A percentile compares a stretch with the other conserved stretches of the same genome.
phyloP scores from a whole-genome alignment of 2,113 vertebrate species.

The Grammatotria lemairii region DNA sequence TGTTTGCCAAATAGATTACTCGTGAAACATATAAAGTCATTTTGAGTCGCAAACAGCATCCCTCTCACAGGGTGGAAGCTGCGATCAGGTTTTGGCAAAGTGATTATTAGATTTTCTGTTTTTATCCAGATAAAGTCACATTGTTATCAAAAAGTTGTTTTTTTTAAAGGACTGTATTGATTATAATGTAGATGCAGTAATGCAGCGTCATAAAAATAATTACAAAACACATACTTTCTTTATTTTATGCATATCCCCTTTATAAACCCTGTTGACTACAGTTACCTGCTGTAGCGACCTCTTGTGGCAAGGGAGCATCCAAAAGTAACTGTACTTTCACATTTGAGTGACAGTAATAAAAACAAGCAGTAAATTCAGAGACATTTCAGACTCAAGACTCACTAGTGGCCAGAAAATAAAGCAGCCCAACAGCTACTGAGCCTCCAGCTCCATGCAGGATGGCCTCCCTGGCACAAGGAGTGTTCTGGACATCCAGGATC shows the following conservation, averaged over 20 bases:
- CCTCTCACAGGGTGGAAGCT: not conserved
- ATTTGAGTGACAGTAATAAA: not conserved
- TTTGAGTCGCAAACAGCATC: rapidly evolving
- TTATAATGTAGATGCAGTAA: not conserved
- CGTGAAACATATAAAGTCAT: not conserved
- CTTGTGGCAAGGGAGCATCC: not conserved
- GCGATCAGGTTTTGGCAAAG: rapidly evolving
- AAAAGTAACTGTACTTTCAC: rapidly evolving
- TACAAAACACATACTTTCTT: not conserved
- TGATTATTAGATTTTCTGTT: rapidly evolving
- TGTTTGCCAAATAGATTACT: not conserved
- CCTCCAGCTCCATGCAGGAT: slow-evolving; percentile 48
- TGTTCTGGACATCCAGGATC: slow-evolving; percentile 40
- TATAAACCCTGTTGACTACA: not conserved
- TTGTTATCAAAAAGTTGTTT: rapidly evolving
- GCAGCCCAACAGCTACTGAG: slow-evolving; percentile 3
- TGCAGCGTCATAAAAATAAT: rapidly evolving
- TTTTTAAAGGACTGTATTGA: not conserved
- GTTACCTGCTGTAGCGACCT: not conserved
- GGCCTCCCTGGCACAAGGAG: slow-evolving; percentile 41
- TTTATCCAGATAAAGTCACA: not conserved
- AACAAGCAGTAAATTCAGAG: not conserved
- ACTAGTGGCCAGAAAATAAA: slow-evolving; percentile 57
- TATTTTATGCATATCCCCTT: not conserved
- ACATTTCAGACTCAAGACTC: not conserved